Evolutionary conservation across 1,140 invertebrate genomes (phyloP).

Genomic region (Hypothenemus hampei): DNA sequence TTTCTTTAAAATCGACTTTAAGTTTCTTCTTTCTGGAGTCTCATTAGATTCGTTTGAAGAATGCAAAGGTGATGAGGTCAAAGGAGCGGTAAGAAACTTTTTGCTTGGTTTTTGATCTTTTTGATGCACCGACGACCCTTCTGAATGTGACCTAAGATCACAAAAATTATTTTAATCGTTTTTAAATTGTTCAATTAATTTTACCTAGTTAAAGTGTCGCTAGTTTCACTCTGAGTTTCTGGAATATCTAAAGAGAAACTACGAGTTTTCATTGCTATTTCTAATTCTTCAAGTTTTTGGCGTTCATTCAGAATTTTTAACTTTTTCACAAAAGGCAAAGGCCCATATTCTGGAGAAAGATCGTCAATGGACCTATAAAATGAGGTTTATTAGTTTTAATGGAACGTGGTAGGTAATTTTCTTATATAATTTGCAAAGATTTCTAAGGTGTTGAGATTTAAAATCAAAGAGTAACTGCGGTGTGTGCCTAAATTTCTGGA

Average conservation of each 20-base stretch:
- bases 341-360: constrained; percentile 79
- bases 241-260: constrained; percentile 77
- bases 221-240: constrained; percentile 52
- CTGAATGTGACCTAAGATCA: constrained; percentile 43
- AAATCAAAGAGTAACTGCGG: too few relatives aligned
- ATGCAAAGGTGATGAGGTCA: constrained; percentile 41
- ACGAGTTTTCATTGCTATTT: constrained; percentile 64
- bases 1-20: constrained; percentile 82
- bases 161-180: background rate
- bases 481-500: too few relatives aligned
- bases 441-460: background rate
- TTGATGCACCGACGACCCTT: constrained; percentile 53
- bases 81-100: constrained; percentile 27
- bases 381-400: too few relatives aligned
- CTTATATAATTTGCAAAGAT: background rate
- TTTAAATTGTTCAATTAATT: background rate
- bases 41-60: constrained; percentile 70
- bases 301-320: constrained; percentile 82
- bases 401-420: too few relatives aligned
- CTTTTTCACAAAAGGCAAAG: constrained; percentile 83
- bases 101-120: constrained; percentile 39
- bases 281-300: constrained; percentile 76
- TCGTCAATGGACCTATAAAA: constrained; percentile 66
- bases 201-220: constrained; percentile 47
- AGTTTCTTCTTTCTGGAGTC: constrained; percentile 70